A percentile compares a stretch with the other conserved stretches of the same genome.
Evolutionary conservation across 2,113 vertebrate species (phyloP).

Genomic region (Osmerus eperlanus): DNA sequence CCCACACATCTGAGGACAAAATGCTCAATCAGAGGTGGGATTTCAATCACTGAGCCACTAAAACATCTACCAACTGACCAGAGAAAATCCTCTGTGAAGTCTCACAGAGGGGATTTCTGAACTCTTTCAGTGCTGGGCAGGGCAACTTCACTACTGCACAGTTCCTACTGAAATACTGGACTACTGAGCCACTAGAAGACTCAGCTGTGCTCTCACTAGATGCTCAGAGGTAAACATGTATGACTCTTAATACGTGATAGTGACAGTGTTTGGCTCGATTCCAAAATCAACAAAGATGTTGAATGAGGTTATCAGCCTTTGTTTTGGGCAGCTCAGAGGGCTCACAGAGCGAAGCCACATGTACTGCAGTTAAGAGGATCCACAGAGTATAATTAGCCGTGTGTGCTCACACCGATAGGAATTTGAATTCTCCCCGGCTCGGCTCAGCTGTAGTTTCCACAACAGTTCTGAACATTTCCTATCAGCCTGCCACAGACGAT

Average conservation of each 20-base stretch:
- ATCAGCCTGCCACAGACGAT: not conserved
- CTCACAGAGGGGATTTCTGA: too few relatives aligned
- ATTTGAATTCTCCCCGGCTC: not conserved
- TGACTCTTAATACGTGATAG: too few relatives aligned
- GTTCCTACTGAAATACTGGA: too few relatives aligned
- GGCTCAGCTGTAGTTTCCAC: not conserved
- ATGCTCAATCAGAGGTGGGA: not conserved
- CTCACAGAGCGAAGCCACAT: too few relatives aligned
- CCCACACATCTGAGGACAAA: constrained; percentile 75
- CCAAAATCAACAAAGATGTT: too few relatives aligned
- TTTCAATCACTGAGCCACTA: not conserved
- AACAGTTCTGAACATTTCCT: not conserved
- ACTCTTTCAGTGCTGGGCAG: too few relatives aligned
- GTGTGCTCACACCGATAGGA: not conserved
- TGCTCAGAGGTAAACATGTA: too few relatives aligned
- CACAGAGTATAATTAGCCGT: not conserved
- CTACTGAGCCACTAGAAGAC: too few relatives aligned
- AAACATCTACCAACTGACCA: not conserved
- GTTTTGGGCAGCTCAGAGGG: not conserved
- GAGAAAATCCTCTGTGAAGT: not conserved
- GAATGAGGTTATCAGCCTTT: not conserved
- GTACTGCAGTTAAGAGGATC: not conserved
- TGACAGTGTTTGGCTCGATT: too few relatives aligned
- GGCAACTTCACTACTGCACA: too few relatives aligned
- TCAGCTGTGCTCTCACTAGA: too few relatives aligned